phyloP scores from a whole-genome alignment of 2,888 invertebrate species.

The Rhopalosiphum nymphaeae region DNA sequence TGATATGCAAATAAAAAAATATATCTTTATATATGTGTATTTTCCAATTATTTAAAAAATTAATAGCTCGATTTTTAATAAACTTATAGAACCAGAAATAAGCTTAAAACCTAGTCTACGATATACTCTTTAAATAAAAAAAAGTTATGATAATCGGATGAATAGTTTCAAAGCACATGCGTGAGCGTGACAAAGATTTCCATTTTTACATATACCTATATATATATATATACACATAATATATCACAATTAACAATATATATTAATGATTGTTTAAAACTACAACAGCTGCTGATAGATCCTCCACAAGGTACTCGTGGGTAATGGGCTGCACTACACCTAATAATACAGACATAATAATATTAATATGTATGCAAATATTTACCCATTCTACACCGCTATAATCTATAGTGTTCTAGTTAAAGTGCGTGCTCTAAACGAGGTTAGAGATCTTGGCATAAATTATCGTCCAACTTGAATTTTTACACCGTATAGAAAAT shows the following conservation, averaged over 20 bases:
- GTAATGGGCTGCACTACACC: not conserved
- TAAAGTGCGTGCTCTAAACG: not conserved
- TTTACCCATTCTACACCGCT: not conserved
- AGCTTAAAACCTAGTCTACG: no score
- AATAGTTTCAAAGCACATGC: no score
- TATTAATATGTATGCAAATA: not conserved
- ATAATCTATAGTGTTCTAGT: not conserved
- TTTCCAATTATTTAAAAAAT: no score
- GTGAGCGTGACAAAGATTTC: no score
- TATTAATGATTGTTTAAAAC: not conserved
- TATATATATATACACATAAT: no score
- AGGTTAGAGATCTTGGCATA: not conserved
- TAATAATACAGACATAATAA: not conserved
- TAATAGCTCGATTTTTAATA: no score
- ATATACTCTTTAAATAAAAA: no score
- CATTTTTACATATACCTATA: no score
- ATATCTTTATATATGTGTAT: no score
- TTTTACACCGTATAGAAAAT: not conserved
- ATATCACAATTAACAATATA: not conserved
- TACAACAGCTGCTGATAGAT: not conserved
- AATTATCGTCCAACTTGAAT: not conserved
- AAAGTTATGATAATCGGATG: no score
- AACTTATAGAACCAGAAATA: no score
- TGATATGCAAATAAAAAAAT: no score
- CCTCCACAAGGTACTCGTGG: not conserved